Base-by-base conservation (phyloP, 2,797 vertebrate species). In the Pangasius larnaudii region DNA sequence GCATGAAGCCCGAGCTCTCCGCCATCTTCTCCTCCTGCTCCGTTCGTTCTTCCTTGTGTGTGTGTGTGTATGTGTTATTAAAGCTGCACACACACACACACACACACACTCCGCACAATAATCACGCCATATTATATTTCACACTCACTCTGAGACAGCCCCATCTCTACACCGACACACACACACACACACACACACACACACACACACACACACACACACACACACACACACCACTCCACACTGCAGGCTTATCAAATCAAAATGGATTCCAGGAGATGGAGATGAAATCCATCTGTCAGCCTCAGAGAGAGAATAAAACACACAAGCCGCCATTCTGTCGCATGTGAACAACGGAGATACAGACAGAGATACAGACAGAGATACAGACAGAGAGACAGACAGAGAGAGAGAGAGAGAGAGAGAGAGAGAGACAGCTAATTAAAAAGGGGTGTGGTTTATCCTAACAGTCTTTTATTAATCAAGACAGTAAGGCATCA, bases 401-500 rank as follows among this genome's bases (percentile, higher is more conserved):
- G 69, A 80, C 39, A 58, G 42, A 72, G 36, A 75, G 84, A 58
- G 22, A 51, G 39, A 85, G 59, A 69, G 86, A 88, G 36, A 83
- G 24, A 46, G 36, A 77, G 71, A 83, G 81, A 53, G 30, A 22
- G n/a, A 87, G 69, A 85, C 56, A 63, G 74, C 58, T 30, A 87
- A 88, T 83, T 86, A 86, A 88, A 78, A 88, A 72, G 65, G 65
- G 71, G 65, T 65, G 85, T 71, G 78, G 46, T 30, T 86, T 85
- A 85, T 91, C 91, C 89, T 91, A 91, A 91, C 83, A 72, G 89
- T 91, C 90, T 91, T 89, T 89, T 90, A 86, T 85, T 89, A 88
- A 90, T 91, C 86, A 91, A 91, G 91, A 91, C 91, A 91, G 90
- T 91, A 87, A 90, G 89, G 91, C 86, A 87, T 91, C 91, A 91